Percentiles rank a stretch among this genome's conserved stretches.
Conservation (phyloP, 2,888 invertebrate species). For the Epistrophe grossulariae region DNA sequence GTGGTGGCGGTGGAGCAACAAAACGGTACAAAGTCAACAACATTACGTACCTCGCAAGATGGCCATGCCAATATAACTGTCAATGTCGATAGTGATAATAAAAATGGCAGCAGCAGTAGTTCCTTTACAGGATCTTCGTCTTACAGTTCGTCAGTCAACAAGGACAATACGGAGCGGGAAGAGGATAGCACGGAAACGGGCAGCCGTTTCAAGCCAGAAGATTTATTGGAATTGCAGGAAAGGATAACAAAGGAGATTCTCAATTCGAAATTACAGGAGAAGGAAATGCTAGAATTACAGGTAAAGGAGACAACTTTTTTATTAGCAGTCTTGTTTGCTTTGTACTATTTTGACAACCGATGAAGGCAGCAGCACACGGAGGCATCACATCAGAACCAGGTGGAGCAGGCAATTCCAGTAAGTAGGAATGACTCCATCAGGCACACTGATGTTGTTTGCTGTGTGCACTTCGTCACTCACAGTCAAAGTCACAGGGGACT, state of each 20-base stretch:
- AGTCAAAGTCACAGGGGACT: conserved; percentile 17
- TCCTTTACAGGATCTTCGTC: conserved; percentile 53
- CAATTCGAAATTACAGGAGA: conserved; percentile 83
- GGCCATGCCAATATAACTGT: conserved; percentile 79
- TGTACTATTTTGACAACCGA: conserved; percentile 48
- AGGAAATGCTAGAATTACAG: conserved; percentile 83
- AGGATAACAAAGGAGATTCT: conserved; percentile 84
- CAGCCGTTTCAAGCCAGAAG: conserved; percentile 81
- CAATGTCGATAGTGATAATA: conserved; percentile 77
- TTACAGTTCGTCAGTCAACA: conserved; percentile 59
- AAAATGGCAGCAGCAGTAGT: conserved; percentile 69
- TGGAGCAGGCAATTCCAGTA: conserved; percentile 14
- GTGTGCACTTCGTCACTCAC: conserved; percentile 27
- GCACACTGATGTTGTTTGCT: conserved; percentile 36
- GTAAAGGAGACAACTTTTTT: conserved; percentile 77
- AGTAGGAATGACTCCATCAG: conserved; percentile 13
- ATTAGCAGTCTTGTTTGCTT: conserved; percentile 55
- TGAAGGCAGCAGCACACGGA: conserved; percentile 7
- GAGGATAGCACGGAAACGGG: conserved; percentile 69
- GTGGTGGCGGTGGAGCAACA: conserved; percentile 47
- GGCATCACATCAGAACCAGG: conserved; percentile 28
- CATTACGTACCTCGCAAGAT: conserved; percentile 71
- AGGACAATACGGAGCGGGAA: conserved; percentile 58
- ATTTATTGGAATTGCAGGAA: conserved; percentile 83
- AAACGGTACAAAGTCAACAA: conserved; percentile 75